Evolutionary conservation across 2,888 invertebrate genomes (phyloP).

Genomic region (Piscicola geometra): DNA sequence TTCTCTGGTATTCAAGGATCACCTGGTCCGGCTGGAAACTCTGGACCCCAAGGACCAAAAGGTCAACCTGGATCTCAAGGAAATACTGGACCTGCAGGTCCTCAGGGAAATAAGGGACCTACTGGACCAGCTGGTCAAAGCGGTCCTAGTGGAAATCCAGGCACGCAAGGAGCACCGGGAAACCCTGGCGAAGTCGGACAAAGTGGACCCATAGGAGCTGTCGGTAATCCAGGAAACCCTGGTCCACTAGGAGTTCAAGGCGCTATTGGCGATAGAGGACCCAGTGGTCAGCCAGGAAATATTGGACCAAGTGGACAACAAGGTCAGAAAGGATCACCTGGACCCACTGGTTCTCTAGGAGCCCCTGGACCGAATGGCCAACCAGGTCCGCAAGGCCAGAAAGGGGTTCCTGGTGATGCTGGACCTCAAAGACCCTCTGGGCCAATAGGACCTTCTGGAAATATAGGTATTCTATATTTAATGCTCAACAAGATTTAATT

Average conservation of each 20-base stretch:
- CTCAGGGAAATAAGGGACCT: constrained; percentile 13
- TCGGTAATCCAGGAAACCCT: constrained; percentile 46
- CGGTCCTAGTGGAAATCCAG: constrained; percentile 2
- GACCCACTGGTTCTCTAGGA: constrained; percentile 8
- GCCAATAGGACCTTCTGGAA: not conserved
- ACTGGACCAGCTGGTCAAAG: not conserved
- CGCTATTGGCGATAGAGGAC: constrained; percentile 34
- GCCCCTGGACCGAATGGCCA: not conserved
- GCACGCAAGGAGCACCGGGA: constrained; percentile 20
- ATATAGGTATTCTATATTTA: not conserved
- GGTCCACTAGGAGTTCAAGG: constrained; percentile 44
- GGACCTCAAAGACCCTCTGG: constrained; percentile 13
- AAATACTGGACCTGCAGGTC: constrained; percentile 27
- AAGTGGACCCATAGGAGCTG: constrained; percentile 43
- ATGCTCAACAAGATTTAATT: too few relatives aligned
- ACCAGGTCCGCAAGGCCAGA: not conserved
- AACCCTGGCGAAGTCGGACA: constrained; percentile 33
- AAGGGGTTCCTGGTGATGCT: not conserved
- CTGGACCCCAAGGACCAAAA: not conserved
- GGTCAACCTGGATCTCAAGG: constrained; percentile 30
- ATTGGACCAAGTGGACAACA: not conserved
- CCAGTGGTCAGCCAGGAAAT: not conserved
- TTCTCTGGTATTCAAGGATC: not conserved
- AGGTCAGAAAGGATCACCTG: not conserved
- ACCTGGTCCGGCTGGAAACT: constrained; percentile 5